These are phyloP conservation scores for Drosophila colorata DNA, from an alignment of 2,888 invertebrate species.

Conservation along the genomic window DNA sequence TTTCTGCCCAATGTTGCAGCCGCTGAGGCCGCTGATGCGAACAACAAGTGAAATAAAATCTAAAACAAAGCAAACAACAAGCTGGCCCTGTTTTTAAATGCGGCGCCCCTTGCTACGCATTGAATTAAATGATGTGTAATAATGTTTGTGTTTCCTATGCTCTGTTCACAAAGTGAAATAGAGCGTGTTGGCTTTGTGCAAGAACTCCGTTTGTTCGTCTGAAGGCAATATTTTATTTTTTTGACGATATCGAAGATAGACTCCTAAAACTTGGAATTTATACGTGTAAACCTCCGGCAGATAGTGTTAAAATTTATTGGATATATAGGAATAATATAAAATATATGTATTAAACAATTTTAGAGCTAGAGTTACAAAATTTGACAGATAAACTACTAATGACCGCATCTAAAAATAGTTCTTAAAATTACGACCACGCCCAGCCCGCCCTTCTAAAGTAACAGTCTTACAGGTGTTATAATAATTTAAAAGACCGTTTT, in stretches of 20 bases:
- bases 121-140: constrained; percentile 83
- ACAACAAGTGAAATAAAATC: constrained; percentile 71
- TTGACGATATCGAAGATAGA: background rate
- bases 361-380: too few species aligned
- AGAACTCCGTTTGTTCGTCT: background rate
- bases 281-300: too few species aligned
- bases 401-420: too few species aligned
- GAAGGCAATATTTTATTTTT: background rate
- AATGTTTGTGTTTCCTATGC: constrained; percentile 66
- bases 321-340: too few species aligned
- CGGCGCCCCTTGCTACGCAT: constrained; percentile 60
- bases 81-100: constrained; percentile 29
- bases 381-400: too few species aligned
- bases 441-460: too few species aligned
- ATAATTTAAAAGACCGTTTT: background rate
- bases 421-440: too few species aligned
- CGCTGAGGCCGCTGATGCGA: constrained; percentile 24
- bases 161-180: background rate
- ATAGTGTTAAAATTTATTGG: too few species aligned
- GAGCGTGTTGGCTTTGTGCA: background rate
- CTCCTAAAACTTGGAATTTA: background rate
- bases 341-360: too few species aligned
- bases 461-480: too few species aligned
- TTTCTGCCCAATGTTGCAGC: constrained; percentile 1
- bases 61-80: constrained; percentile 56